phyloP scores from a whole-genome alignment of 2,797 vertebrate species.

The Anabas testudineus region DNA sequence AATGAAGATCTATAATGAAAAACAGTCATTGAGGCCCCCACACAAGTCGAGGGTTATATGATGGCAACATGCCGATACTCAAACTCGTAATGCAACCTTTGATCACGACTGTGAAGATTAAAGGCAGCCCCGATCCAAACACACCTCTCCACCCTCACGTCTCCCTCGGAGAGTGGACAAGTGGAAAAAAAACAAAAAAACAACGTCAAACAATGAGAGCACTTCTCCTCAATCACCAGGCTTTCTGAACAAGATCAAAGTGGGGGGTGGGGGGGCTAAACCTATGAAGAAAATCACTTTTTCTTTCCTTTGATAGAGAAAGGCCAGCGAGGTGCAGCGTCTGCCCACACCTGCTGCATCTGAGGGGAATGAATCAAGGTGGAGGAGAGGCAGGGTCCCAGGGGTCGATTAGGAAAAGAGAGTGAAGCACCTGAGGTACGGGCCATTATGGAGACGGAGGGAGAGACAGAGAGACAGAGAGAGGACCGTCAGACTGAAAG shows the following conservation, averaged over 20 bases:
- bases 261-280: conserved; percentile 36
- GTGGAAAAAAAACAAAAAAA: conserved; percentile 10
- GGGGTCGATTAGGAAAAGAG: conserved; percentile 39
- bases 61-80: background rate
- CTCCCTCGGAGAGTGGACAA: too few species aligned
- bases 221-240: background rate
- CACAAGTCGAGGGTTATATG: conserved; percentile 9
- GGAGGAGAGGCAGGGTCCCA: conserved; percentile 25
- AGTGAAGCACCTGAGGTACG: conserved; percentile 11
- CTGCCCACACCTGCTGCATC: conserved; percentile 47
- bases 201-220: conserved; percentile 1
- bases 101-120: conserved; percentile 39
- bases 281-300: conserved; percentile 37
- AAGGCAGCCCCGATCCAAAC: conserved; percentile 39
- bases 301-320: background rate
- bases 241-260: conserved; percentile 39
- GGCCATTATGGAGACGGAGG: background rate
- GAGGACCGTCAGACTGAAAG: background rate
- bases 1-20: background rate
- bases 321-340: conserved; percentile 38
- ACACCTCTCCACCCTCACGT: conserved; percentile 9
- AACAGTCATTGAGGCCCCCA: background rate
- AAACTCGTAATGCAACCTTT: background rate
- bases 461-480: background rate
- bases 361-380: conserved; percentile 30